Evolutionary conservation across 2,888 invertebrate genomes (phyloP).

Genomic region (Yponomeuta evonymella): DNA sequence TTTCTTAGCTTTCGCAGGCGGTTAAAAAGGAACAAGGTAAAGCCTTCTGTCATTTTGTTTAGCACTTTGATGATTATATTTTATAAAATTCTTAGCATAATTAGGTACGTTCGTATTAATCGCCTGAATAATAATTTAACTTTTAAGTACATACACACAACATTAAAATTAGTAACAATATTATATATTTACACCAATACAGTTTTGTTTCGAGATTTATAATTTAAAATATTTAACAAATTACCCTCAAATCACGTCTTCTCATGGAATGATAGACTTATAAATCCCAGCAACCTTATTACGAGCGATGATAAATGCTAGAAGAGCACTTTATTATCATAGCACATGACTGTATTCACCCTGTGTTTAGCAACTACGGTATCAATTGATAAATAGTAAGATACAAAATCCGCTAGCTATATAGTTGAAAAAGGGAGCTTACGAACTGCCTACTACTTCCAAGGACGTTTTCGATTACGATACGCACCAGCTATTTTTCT

Average conservation of each 20-base stretch:
- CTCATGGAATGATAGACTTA: conserved; percentile 9
- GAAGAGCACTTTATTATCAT: conserved; percentile 10
- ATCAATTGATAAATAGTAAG: not conserved
- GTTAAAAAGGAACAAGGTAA: not conserved
- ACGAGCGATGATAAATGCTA: conserved; percentile 6
- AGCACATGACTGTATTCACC: conserved; percentile 8
- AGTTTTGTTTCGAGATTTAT: not conserved
- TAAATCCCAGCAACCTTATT: not conserved
- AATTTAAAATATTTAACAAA: conserved; percentile 11
- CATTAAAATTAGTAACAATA: not conserved
- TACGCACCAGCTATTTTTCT: not conserved
- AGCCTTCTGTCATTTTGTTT: not conserved
- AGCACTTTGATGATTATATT: not conserved
- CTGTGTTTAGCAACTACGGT: not conserved
- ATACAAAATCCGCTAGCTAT: not conserved
- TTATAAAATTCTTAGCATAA: not conserved
- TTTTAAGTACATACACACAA: not conserved
- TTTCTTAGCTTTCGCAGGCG: no score
- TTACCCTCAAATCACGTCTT: not conserved
- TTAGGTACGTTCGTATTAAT: not conserved
- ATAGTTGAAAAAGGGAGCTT: not conserved
- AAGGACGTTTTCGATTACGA: not conserved
- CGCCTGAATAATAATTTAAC: not conserved
- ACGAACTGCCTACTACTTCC: not conserved
- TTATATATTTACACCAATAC: conserved; percentile 8